Percentiles rank a stretch among this genome's conserved stretches.
These are phyloP conservation scores for Solenodon paradoxus DNA, from an alignment of 2,113 vertebrate species.

Conservation along the genomic window DNA sequence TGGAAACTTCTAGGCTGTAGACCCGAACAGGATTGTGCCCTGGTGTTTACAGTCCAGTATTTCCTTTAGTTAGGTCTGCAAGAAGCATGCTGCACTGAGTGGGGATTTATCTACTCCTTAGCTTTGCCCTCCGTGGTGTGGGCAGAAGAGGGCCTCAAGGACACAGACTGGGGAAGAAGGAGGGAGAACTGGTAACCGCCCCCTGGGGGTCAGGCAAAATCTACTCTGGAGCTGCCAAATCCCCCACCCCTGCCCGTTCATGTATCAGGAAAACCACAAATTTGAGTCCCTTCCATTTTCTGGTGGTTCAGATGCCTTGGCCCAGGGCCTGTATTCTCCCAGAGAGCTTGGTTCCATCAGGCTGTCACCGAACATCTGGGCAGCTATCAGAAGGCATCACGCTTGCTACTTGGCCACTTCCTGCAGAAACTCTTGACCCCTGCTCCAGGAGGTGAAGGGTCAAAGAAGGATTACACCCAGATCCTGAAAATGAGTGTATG, in stretches of 20 bases:
- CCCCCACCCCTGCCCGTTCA: background rate
- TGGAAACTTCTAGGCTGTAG: background rate
- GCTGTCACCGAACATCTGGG: background rate
- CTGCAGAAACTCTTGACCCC: background rate
- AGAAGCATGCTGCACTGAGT: background rate
- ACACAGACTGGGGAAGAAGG: background rate
- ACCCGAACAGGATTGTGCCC: background rate
- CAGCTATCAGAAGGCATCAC: background rate
- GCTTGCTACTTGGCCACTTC: background rate
- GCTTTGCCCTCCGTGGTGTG: background rate
- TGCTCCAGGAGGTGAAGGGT: background rate
- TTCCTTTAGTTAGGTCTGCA: background rate
- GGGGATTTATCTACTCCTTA: background rate
- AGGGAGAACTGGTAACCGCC: background rate
- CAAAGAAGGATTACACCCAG: background rate
- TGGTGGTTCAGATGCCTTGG: background rate
- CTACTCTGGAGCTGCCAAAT: background rate
- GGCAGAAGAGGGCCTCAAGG: background rate
- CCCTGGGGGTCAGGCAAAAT: background rate
- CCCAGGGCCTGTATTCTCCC: background rate
- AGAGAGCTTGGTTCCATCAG: background rate
- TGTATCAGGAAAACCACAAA: conserved; percentile 53
- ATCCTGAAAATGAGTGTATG: background rate
- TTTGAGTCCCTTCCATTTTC: background rate
- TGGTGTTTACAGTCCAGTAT: background rate